phyloP scores from a whole-genome alignment of 2,888 invertebrate genomes.

The Epicampocera succincta region DNA sequence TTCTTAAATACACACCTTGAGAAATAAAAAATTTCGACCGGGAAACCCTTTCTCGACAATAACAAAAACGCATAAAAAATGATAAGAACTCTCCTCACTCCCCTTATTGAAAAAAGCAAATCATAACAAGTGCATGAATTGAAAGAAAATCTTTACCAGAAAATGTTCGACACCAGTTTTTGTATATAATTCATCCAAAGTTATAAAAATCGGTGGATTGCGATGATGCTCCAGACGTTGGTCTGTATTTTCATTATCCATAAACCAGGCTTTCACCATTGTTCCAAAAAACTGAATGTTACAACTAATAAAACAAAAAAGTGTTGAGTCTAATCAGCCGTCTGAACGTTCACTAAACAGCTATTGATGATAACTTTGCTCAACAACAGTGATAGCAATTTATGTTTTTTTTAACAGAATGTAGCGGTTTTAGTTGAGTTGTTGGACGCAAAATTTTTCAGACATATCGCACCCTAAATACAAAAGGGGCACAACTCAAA shows the following conservation, averaged over 20 bases:
- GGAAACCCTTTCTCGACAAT: conserved; percentile 20
- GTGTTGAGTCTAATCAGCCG: conserved; percentile 3
- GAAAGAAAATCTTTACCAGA: conserved; percentile 85
- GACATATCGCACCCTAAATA: too few species aligned
- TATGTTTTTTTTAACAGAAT: not conserved
- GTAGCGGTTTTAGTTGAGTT: not conserved
- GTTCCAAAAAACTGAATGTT: conserved; percentile 72
- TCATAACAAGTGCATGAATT: conserved; percentile 7
- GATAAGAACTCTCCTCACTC: conserved; percentile 3
- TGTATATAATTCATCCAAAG: conserved; percentile 85
- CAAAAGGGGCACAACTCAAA: too few species aligned
- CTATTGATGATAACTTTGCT: conserved; percentile 50
- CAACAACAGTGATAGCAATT: conserved; percentile 30
- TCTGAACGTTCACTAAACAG: conserved; percentile 20
- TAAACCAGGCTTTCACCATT: conserved; percentile 95
- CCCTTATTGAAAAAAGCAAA: conserved; percentile 5
- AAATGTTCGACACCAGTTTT: conserved; percentile 95
- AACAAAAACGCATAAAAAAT: not conserved
- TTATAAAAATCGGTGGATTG: conserved; percentile 88
- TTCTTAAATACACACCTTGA: too few species aligned
- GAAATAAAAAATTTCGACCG: not conserved
- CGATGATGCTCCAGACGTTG: conserved; percentile 92
- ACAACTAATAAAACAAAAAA: not conserved
- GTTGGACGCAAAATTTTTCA: too few species aligned
- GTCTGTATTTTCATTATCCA: conserved; percentile 87